A percentile compares a stretch with the other conserved stretches of the same genome.
These are phyloP conservation scores for Ptilorrhoa leucosticta DNA, from an alignment of 2,113 vertebrate genomes.

Conservation along the genomic window DNA sequence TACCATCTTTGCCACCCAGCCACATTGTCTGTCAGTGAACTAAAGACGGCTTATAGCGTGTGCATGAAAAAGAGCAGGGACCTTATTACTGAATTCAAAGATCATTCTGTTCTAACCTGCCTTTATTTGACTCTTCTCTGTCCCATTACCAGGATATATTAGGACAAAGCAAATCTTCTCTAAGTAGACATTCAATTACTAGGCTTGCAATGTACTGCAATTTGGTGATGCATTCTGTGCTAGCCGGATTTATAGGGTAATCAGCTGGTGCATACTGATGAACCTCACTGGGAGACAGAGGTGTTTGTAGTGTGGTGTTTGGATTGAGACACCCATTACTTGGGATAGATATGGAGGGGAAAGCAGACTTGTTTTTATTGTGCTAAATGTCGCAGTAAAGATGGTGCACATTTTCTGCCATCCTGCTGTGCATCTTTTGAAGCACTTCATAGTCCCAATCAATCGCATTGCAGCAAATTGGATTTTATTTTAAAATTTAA, in stretches of 20 bases:
- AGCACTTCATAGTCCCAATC: not conserved
- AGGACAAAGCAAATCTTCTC: constrained; percentile 13
- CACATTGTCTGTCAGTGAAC: not conserved
- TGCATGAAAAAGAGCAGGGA: not conserved
- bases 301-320: not conserved
- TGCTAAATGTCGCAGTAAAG: not conserved
- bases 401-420: not conserved
- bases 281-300: not conserved
- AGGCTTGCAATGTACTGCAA: not conserved
- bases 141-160: not conserved
- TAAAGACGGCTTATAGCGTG: not conserved
- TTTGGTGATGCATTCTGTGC: not conserved
- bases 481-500: constrained; percentile 43
- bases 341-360: not conserved
- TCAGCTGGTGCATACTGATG: constrained; percentile 2
- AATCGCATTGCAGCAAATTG: not conserved
- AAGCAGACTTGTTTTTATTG: not conserved
- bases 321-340: not conserved
- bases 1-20: not conserved
- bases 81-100: not conserved
- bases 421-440: not conserved
- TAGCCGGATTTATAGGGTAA: not conserved
- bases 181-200: constrained; percentile 22
- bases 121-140: not conserved
- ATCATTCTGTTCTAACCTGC: not conserved